Evolutionary conservation across 2,797 vertebrate species (phyloP).

Genomic region (Todus mexicanus): DNA sequence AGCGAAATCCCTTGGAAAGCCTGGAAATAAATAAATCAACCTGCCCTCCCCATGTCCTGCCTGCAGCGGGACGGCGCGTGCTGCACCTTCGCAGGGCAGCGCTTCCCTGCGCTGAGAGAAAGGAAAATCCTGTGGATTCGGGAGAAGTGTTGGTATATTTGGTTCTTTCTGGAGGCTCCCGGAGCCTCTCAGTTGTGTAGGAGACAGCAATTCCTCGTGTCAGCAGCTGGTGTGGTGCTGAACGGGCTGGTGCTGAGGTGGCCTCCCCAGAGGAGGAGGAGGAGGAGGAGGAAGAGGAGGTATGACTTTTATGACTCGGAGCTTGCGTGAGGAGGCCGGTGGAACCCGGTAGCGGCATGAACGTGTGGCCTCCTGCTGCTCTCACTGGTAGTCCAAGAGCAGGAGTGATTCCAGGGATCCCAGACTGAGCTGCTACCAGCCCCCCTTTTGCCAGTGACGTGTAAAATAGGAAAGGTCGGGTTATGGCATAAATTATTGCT

Average conservation of each 20-base stretch:
- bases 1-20: background rate
- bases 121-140: background rate
- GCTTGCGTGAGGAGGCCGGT: background rate
- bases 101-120: too few relatives aligned
- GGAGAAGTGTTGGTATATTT: too few relatives aligned
- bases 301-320: accelerated
- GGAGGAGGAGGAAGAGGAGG: too few relatives aligned
- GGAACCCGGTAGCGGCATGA: background rate
- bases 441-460: background rate
- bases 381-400: background rate
- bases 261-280: background rate
- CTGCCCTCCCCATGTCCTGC: background rate
- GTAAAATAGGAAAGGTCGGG: background rate
- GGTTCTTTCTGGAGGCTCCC: background rate
- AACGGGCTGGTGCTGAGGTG: background rate
- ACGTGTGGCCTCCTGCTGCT: background rate
- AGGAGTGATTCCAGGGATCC: background rate
- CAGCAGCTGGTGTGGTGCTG: background rate
- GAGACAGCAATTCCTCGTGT: accelerated
- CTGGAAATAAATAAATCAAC: background rate
- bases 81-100: background rate
- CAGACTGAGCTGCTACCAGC: background rate
- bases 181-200: background rate
- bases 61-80: background rate
- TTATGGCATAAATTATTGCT: background rate